Evolutionary conservation across 2,888 invertebrate species (phyloP).

Genomic region (Allolobophora icterica): DNA sequence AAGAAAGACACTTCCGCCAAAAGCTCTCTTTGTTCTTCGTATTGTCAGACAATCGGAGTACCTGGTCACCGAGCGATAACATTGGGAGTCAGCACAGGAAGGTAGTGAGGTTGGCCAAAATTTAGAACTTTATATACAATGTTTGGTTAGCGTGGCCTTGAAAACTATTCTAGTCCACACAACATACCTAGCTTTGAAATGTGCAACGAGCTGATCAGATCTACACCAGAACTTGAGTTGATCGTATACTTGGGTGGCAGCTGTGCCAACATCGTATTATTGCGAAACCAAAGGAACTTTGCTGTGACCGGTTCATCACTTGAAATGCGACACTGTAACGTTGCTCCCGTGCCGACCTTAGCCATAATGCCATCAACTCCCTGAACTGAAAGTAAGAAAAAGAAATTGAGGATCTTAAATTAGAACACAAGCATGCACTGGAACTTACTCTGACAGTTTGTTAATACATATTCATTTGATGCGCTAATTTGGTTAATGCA

Average conservation of each 20-base stretch:
- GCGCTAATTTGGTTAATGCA: neutral
- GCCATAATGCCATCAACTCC: constrained; percentile 9
- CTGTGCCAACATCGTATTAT: neutral
- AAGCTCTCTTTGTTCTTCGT: no score
- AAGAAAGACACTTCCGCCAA: no score
- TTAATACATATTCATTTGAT: neutral
- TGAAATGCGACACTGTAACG: neutral
- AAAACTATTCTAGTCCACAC: neutral
- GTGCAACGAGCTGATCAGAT: constrained; percentile 12
- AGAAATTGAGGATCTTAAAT: neutral
- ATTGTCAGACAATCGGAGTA: no score
- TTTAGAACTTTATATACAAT: neutral
- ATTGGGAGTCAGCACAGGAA: no score
- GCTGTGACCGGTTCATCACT: neutral
- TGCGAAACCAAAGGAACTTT: constrained; percentile 21
- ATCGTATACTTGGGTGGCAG: neutral
- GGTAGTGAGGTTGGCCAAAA: no score
- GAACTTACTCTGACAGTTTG: neutral
- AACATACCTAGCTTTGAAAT: constrained; percentile 19
- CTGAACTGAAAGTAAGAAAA: neutral
- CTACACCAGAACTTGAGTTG: neutral
- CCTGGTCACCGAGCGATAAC: no score
- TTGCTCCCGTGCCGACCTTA: neutral
- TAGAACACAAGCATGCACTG: neutral
- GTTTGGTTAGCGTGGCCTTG: neutral